A percentile compares a stretch with the other conserved stretches of the same genome.
Evolutionary conservation across 2,113 vertebrate genomes (phyloP).

Genomic region (Cathartes aura): DNA sequence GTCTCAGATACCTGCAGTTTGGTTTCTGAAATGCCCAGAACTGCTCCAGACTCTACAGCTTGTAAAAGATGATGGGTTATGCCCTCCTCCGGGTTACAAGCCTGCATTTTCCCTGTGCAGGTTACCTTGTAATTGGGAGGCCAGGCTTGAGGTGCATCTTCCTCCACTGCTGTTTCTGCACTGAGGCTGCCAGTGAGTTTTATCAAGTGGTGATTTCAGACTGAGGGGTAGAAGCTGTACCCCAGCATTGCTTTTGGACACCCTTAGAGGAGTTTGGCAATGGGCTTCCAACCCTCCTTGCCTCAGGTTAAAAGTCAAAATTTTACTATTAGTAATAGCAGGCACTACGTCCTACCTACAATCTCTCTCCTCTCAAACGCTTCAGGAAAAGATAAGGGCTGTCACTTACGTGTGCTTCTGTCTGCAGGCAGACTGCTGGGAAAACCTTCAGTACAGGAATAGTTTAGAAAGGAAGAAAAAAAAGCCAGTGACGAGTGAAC

Average conservation of each 20-base stretch:
- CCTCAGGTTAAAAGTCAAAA: background rate
- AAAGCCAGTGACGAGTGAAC: fast-evolving
- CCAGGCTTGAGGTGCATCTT: background rate
- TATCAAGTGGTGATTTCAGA: too few relatives aligned
- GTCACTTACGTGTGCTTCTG: fast-evolving
- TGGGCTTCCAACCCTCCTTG: fast-evolving
- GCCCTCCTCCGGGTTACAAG: background rate
- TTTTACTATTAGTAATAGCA: background rate
- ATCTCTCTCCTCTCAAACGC: background rate
- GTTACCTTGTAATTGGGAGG: background rate
- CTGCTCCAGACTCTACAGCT: background rate
- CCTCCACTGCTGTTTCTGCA: background rate
- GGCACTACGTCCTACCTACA: fast-evolving
- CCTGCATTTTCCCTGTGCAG: background rate
- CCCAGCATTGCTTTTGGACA: background rate
- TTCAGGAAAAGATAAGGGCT: background rate
- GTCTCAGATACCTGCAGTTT: background rate
- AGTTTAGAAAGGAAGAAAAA: background rate
- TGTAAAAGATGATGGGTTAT: background rate
- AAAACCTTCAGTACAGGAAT: background rate
- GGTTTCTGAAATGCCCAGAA: background rate
- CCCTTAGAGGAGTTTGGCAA: background rate
- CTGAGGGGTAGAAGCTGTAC: background rate
- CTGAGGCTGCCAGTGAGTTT: background rate
- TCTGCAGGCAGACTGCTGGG: fast-evolving